A percentile compares a stretch with the other conserved stretches of the same genome.
phyloP scores from a whole-genome alignment of 2,113 vertebrate genomes.

The Globicephala melas region DNA sequence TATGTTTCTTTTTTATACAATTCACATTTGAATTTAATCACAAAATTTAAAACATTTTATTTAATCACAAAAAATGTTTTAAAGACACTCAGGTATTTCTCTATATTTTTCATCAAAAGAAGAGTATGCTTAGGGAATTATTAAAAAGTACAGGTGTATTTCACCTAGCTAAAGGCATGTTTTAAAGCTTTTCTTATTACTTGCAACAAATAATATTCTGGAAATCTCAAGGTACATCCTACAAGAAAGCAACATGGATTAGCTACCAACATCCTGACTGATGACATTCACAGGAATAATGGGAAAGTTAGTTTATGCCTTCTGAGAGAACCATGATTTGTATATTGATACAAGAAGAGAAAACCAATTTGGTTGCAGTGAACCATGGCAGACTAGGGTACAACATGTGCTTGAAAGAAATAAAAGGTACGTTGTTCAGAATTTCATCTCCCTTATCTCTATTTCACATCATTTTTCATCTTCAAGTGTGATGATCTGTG shows the following conservation, averaged over 20 bases:
- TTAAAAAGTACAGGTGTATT: background rate
- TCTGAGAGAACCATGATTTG: constrained; percentile 57
- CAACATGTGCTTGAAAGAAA: constrained; percentile 57
- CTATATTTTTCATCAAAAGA: background rate
- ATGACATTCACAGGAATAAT: constrained; percentile 66
- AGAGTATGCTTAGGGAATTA: background rate
- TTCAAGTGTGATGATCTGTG: constrained; percentile 75
- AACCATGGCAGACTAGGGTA: constrained; percentile 59
- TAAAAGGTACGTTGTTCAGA: constrained; percentile 54
- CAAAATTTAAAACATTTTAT: background rate
- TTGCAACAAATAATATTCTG: background rate
- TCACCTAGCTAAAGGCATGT: background rate
- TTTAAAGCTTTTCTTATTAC: constrained; percentile 21
- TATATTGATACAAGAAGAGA: constrained; percentile 64
- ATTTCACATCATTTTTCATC: constrained; percentile 70
- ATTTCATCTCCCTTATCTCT: constrained; percentile 44
- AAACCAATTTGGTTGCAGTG: constrained; percentile 74
- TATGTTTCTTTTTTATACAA: background rate
- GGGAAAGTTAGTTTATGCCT: constrained; percentile 49
- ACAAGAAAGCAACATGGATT: background rate
- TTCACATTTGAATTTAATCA: background rate
- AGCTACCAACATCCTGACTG: constrained; percentile 42
- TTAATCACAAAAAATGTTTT: background rate
- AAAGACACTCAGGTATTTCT: background rate
- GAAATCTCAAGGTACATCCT: background rate